Percentiles rank a stretch among this genome's conserved stretches.
phyloP scores from a whole-genome alignment of 2,888 invertebrate genomes.

The Ornithoptera priamus region DNA sequence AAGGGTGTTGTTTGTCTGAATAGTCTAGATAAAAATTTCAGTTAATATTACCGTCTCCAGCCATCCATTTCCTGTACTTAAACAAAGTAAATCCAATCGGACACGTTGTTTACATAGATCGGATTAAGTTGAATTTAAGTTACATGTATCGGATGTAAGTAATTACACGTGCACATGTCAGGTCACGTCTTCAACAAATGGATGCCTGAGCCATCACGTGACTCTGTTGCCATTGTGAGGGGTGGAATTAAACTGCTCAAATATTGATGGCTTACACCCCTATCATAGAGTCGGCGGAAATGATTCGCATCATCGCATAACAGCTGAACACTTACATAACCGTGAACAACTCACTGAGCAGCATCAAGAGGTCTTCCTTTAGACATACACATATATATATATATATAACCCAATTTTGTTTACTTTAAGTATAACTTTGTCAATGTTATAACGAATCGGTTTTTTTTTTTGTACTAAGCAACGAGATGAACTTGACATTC shows the following conservation, averaged over 20 bases:
- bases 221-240: neutral
- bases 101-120: neutral
- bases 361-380: neutral
- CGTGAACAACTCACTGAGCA: neutral
- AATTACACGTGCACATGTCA: constrained; percentile 15
- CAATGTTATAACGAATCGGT: too few relatives aligned
- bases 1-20: too few relatives aligned
- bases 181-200: constrained; percentile 19
- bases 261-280: neutral
- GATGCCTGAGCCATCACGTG: constrained; percentile 16
- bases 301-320: neutral
- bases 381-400: neutral
- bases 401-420: too few relatives aligned
- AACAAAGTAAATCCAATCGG: neutral
- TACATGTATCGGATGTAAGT: constrained; percentile 11
- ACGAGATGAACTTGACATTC: too few relatives aligned
- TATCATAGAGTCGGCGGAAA: neutral
- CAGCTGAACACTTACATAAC: neutral
- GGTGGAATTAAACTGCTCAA: neutral
- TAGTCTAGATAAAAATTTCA: too few relatives aligned
- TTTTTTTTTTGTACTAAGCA: too few relatives aligned
- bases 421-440: too few relatives aligned
- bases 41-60: too few relatives aligned
- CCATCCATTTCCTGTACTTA: neutral
- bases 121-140: neutral